Conservation (phyloP, 2,797 vertebrate species). For the Ambastaia sidthimunki region DNA sequence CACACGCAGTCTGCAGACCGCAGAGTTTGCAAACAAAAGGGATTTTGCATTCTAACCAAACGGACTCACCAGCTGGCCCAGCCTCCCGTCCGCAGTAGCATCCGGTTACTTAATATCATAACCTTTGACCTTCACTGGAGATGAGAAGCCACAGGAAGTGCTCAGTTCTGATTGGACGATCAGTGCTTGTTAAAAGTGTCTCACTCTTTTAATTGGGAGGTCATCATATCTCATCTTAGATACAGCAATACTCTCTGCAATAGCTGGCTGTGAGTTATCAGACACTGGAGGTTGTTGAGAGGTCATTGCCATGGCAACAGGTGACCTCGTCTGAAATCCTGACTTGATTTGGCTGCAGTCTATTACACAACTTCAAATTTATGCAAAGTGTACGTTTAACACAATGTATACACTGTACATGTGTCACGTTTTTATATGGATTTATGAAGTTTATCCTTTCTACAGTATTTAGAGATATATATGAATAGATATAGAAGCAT, state of each 20-base stretch:
- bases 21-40: constrained; percentile 38
- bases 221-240: constrained; percentile 51
- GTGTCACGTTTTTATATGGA: constrained; percentile 54
- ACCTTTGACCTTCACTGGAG: constrained; percentile 37
- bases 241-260: constrained; percentile 62
- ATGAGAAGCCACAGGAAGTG: constrained; percentile 31
- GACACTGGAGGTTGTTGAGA: constrained; percentile 48
- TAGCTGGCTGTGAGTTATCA: constrained; percentile 46
- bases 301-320: constrained; percentile 30
- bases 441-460: constrained; percentile 67
- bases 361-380: constrained; percentile 46
- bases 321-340: constrained; percentile 29
- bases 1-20: constrained; percentile 12
- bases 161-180: not conserved
- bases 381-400: constrained; percentile 62
- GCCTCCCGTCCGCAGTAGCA: constrained; percentile 6
- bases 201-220: not conserved
- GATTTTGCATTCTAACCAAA: constrained; percentile 54
- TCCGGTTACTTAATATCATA: not conserved
- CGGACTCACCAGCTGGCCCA: constrained; percentile 31
- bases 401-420: constrained; percentile 28
- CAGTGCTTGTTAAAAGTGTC: not conserved
- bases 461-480: constrained; percentile 55
- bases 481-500: constrained; percentile 32
- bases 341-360: constrained; percentile 43